Evolutionary conservation across 2,797 vertebrate genomes (phyloP), one percentile per base, ranked within the genome.

Genomic region (Xyrichtys novacula): DNA sequence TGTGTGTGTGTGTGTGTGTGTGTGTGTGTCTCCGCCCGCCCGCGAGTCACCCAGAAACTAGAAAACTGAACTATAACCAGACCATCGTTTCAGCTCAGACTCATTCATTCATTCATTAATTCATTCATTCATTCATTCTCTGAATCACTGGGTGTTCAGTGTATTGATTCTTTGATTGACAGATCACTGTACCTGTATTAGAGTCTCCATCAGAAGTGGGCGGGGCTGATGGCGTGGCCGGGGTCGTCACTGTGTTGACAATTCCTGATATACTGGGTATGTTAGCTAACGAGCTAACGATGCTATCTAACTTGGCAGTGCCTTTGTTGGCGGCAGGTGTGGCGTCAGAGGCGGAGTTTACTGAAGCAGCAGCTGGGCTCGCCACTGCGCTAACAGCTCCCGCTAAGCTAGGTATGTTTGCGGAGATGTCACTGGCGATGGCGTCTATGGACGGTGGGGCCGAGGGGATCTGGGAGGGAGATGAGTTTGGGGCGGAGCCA

Each of bases 371-470:
- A 11, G 20, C 26, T 6, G 71, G 58, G 28, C 66, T 69, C 40
- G 39, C 54, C 6, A 83, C 48, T 22, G 16, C 0, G 19, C 43
- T 63, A 52, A 75, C 81, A 26, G 59, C 14, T 8, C 47, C 74
- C 28, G 78, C 75, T 78, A 86, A 84, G 44, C 59, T 65, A 19
- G 87, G 86, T 20, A 86, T 85, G 59, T 56, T 17, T 14, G 50
- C 1, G 0, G 78, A 10, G 0, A 81, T 68, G 26, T 4, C 80
- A 44, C 75, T 47, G 29, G 62, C 32, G 7, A 83, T 53, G 47
- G 22, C 81, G 28, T 72, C 47, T 4, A 72, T 15, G 25, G 74
- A 56, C 1, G 62, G 72, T 0, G 71, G 58, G 1, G 53, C n/a
- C 1, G 43, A 11, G 3, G 77, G 71, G 16, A 52, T 1, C 0